A percentile compares a stretch with the other conserved stretches of the same genome.
Conservation (phyloP, 2,888 invertebrate species). For the Sarcophaga carnaria region DNA sequence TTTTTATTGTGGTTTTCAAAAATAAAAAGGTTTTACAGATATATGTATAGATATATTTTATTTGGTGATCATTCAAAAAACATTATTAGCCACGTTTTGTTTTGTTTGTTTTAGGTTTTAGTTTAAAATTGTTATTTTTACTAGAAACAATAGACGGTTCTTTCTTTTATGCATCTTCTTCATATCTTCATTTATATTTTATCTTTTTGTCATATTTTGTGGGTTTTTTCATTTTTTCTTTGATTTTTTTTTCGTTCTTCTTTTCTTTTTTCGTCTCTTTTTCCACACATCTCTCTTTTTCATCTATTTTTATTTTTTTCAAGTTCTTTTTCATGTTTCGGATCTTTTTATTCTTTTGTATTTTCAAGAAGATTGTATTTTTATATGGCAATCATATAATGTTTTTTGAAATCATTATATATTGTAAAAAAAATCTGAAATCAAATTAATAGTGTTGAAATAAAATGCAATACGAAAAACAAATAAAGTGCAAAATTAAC, state of each 20-base stretch:
- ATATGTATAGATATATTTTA: constrained; percentile 71
- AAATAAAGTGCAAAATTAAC: constrained; percentile 53
- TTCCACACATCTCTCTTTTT: constrained; percentile 71
- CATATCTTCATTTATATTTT: constrained; percentile 69
- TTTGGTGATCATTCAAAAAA: constrained; percentile 81
- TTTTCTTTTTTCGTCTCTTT: constrained; percentile 74
- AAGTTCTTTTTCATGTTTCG: constrained; percentile 71
- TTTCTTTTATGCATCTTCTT: constrained; percentile 70
- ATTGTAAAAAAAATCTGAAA: constrained; percentile 82
- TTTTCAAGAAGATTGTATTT: constrained; percentile 73
- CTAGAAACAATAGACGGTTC: constrained; percentile 60
- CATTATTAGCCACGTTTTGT: constrained; percentile 79
- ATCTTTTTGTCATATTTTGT: constrained; percentile 71
- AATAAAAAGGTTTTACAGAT: constrained; percentile 79
- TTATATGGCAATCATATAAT: constrained; percentile 81
- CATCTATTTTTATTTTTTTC: constrained; percentile 71
- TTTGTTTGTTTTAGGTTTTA: constrained; percentile 63
- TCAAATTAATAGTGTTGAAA: constrained; percentile 81
- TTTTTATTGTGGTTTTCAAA: constrained; percentile 71
- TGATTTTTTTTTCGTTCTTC: constrained; percentile 57
- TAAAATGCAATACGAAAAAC: constrained; percentile 73
- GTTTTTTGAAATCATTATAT: constrained; percentile 82
- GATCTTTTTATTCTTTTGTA: constrained; percentile 73
- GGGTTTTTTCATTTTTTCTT: constrained; percentile 71
- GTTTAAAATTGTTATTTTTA: constrained; percentile 64